Evolutionary conservation across 2,113 vertebrate species (phyloP).

Genomic region (Muscicapa adusta): DNA sequence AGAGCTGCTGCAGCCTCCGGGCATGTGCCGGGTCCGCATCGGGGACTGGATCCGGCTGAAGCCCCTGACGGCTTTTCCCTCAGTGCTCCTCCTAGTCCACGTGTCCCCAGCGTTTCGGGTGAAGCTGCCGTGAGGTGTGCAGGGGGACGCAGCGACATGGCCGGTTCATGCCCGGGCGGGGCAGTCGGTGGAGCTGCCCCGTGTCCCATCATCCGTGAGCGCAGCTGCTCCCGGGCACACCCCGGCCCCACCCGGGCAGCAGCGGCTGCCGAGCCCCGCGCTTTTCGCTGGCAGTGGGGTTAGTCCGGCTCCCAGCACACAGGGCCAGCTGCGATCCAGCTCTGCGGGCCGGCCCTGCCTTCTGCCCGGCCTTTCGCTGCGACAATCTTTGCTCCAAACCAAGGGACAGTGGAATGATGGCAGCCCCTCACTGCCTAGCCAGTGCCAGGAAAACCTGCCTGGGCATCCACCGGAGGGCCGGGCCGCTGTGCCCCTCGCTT

Average conservation of each 20-base stretch:
- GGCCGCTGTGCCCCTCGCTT: not conserved
- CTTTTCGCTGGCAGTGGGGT: not conserved
- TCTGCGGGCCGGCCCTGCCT: not conserved
- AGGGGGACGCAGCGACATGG: rapidly evolving
- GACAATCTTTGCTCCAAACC: not conserved
- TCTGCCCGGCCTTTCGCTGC: not conserved
- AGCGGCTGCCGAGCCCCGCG: not conserved
- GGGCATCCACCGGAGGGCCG: not conserved
- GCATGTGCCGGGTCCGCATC: rapidly evolving
- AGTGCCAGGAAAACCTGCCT: not conserved
- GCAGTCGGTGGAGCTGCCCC: rapidly evolving
- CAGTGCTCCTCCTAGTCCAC: not conserved
- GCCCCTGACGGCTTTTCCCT: not conserved
- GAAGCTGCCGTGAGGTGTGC: not conserved
- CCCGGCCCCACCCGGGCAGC: not conserved
- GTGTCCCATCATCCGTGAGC: not conserved
- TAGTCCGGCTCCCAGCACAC: not conserved
- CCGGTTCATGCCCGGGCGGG: rapidly evolving
- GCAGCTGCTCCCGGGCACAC: not conserved
- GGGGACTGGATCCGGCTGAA: not conserved
- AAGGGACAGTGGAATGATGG: not conserved
- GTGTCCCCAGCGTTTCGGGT: rapidly evolving
- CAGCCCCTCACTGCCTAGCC: not conserved
- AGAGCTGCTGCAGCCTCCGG: not conserved
- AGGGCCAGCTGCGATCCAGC: rapidly evolving